Base-by-base conservation (phyloP, 2,888 invertebrate species). In the Volucella bombylans region DNA sequence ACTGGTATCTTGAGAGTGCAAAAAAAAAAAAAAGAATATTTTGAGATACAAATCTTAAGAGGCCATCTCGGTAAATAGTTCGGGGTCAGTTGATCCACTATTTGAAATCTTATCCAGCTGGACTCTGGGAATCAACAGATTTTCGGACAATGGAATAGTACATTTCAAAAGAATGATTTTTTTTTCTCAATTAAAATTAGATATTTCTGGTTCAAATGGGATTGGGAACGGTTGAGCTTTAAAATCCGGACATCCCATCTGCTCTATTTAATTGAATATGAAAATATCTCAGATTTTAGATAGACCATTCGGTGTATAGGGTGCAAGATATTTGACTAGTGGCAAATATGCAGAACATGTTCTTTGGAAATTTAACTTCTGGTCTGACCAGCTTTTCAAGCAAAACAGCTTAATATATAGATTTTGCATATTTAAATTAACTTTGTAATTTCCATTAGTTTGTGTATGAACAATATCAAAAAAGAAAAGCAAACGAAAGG, bases 41-140 rank as follows among this genome's bases (percentile, higher is more conserved):
- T 15, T 57, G 57, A 47, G 57, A 57, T 57, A 47, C 1, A 1
- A 47, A 10, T 57, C 10, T 39, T 1, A 71, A 57, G 50, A 59
- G 39, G 59, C 57, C 50, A 45, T 62, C 52, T 43, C 43, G 39
- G 49, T 41, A 49, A 65, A 65, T 23, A 14, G 50, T 71, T 18
- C 18, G n/a, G 43, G 57, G 69, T 47, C 69, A 61, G 38, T 18
- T 41, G 15, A 49, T 31, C 54, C 54, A 50, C 14, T 14, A n/a
- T 59, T 41, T 45, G 31, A 43, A 15, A 54, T 54, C 38, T 14
- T 55, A 52, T 65, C 47, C 64, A 74, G 23, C 74, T 65, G 74
- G 64, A 57, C 49, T 38, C 39, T 57, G 57, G 11, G 55, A 55
- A 65, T 65, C 74, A 57, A 65, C 54, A 62, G 61, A 72, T 62